Percentiles rank a stretch among this genome's conserved stretches.
These are phyloP conservation scores for Drosophila dives DNA, from an alignment of 2,888 invertebrate species.

Conservation along the genomic window DNA sequence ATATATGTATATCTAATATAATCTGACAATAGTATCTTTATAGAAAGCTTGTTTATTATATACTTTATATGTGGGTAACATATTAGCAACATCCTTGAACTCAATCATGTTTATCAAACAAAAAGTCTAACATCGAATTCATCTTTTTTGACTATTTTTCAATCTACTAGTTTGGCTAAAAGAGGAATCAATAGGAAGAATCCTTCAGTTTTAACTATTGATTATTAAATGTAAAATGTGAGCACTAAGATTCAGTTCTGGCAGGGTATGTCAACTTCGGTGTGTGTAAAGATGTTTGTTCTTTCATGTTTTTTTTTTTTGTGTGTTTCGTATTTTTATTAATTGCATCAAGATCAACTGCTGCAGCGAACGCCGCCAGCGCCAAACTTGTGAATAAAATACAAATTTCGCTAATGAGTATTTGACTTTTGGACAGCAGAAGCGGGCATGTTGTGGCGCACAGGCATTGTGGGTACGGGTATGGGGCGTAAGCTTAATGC, in stretches of 20 bases:
- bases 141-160: background rate
- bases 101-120: background rate
- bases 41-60: background rate
- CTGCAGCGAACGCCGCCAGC: slow-evolving; percentile 65
- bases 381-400: slow-evolving; percentile 51
- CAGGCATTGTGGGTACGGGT: slow-evolving; percentile 25
- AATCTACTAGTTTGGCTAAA: background rate
- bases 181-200: background rate
- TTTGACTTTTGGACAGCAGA: slow-evolving; percentile 62
- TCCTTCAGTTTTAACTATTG: background rate
- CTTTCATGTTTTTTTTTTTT: slow-evolving; percentile 3
- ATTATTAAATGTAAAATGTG: background rate
- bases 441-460: slow-evolving; percentile 30
- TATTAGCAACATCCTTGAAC: background rate
- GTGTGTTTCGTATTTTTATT: slow-evolving; percentile 59
- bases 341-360: slow-evolving; percentile 83
- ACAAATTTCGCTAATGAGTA: slow-evolving; percentile 77
- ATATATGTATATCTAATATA: background rate
- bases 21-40: background rate
- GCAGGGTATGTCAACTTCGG: background rate
- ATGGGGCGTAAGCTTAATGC: slow-evolving; percentile 81
- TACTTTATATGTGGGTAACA: accelerated
- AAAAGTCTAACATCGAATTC: background rate
- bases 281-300: background rate
- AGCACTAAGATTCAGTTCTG: background rate